These are phyloP conservation scores for Apocheima hispidaria DNA, from an alignment of 2,888 invertebrate genomes.

Conservation along the genomic window DNA sequence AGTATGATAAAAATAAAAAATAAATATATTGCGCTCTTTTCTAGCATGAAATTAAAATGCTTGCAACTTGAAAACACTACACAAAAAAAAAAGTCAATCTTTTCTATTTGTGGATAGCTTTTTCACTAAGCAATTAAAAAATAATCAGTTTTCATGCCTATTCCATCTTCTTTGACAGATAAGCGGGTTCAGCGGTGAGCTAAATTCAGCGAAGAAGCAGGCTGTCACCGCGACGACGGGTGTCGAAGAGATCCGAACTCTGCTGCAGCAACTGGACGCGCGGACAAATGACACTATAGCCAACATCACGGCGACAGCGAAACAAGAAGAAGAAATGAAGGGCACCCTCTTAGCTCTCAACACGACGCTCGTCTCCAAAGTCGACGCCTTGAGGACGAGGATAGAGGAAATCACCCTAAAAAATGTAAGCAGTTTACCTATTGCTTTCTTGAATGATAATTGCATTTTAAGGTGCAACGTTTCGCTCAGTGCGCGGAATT, in stretches of 20 bases:
- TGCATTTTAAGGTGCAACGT: no score
- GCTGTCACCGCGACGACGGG: constrained; percentile 71
- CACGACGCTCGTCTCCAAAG: constrained; percentile 62
- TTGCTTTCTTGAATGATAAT: background rate
- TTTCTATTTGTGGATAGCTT: no score
- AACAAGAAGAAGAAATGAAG: constrained; percentile 63
- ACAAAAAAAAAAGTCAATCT: no score
- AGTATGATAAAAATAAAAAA: no score
- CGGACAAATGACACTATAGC: constrained; percentile 74
- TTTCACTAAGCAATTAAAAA: no score
- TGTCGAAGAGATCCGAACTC: constrained; percentile 71
- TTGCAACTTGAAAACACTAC: no score
- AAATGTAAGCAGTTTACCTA: constrained; percentile 57
- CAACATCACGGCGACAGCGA: constrained; percentile 64
- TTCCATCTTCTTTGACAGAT: constrained; percentile 69
- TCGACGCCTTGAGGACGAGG: constrained; percentile 67
- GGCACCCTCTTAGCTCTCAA: constrained; percentile 64
- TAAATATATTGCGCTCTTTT: no score
- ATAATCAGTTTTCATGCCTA: no score
- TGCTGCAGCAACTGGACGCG: constrained; percentile 68
- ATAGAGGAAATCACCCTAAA: constrained; percentile 61
- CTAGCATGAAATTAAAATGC: no score
- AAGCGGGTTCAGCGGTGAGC: constrained; percentile 75
- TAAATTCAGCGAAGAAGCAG: constrained; percentile 73
- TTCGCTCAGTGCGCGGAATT: no score